Conservation (phyloP, 2,797 vertebrate genomes). For the Buceros bicornis region DNA sequence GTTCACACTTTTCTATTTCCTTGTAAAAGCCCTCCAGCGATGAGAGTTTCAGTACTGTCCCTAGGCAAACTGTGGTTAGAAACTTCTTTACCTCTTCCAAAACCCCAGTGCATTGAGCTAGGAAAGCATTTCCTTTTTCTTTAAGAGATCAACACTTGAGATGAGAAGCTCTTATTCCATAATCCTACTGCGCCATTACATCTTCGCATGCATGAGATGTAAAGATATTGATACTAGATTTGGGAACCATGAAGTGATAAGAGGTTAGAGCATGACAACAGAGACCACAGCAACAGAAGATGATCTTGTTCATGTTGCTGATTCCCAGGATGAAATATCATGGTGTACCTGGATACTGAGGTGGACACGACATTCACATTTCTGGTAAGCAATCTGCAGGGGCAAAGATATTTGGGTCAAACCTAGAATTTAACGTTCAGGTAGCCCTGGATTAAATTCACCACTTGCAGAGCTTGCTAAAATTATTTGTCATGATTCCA, state of each 20-base stretch:
- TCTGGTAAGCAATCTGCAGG: not conserved
- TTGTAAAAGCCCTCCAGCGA: not conserved
- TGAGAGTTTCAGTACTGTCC: not conserved
- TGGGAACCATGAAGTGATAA: not conserved
- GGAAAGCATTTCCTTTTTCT: not conserved
- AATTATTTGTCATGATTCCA: not conserved
- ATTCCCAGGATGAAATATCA: not conserved
- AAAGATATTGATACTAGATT: not conserved
- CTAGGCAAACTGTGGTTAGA: not conserved
- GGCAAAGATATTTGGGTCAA: not conserved
- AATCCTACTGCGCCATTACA: not conserved
- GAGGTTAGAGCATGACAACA: not conserved
- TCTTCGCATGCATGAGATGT: not conserved
- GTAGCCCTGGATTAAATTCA: not conserved
- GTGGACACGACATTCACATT: not conserved
- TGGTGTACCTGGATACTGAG: not conserved
- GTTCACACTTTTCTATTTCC: rapidly evolving
- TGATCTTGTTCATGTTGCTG: not conserved
- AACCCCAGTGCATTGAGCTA: rapidly evolving
- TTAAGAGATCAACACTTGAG: not conserved
- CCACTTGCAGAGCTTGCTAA: not conserved
- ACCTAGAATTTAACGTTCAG: not conserved
- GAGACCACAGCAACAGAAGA: not conserved
- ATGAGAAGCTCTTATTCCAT: not conserved
- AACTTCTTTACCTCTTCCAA: not conserved